Conservation (phyloP, 1,140 invertebrate species). For the Aphelenchoides besseyi region DNA sequence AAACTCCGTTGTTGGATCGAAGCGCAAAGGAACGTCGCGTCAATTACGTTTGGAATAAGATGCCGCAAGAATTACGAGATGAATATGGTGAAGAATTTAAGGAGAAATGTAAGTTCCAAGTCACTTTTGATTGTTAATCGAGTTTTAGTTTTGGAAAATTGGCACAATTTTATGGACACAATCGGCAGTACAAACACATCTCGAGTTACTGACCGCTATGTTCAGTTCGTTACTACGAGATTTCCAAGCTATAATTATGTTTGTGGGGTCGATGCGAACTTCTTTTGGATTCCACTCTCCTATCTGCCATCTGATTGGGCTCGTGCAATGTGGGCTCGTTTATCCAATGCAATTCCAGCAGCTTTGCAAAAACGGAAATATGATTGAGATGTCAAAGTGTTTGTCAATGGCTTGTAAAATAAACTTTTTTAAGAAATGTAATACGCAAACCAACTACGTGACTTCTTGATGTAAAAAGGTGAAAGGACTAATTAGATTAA, state of each 20-base stretch:
- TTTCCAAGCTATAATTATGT: conserved; percentile 41
- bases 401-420: too few relatives aligned
- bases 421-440: too few relatives aligned
- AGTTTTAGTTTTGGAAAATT: conserved; percentile 40
- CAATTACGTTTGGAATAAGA: conserved; percentile 38
- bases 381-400: too few relatives aligned
- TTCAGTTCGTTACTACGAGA: conserved; percentile 42
- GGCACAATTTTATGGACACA: conserved; percentile 35
- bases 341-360: not conserved
- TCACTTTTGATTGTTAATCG: not conserved
- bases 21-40: conserved; percentile 41
- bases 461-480: too few relatives aligned
- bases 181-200: conserved; percentile 33
- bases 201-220: conserved; percentile 42
- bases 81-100: conserved; percentile 51
- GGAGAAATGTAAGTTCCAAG: conserved; percentile 38
- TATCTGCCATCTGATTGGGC: conserved; percentile 30
- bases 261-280: conserved; percentile 37
- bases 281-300: conserved; percentile 29
- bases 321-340: not conserved
- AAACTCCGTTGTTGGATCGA: conserved; percentile 38
- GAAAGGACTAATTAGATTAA: too few relatives aligned
- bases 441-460: too few relatives aligned
- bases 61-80: conserved; percentile 31
- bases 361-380: not conserved